Conservation (phyloP, 1,140 invertebrate genomes). For the Megalopta genalis region DNA sequence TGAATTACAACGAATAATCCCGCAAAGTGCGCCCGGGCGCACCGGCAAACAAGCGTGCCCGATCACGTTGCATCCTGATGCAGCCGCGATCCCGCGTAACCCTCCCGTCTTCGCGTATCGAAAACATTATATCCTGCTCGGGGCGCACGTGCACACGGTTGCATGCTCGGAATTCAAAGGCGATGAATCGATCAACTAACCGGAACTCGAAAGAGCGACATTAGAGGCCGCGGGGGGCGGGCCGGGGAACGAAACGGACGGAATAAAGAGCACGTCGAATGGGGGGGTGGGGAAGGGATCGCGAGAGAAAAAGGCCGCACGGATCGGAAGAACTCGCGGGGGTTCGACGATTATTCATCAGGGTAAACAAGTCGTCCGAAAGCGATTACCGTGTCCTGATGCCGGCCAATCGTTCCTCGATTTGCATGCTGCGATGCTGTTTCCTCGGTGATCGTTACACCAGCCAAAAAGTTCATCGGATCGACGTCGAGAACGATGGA, state of each 20-base stretch:
- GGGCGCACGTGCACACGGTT: constrained; percentile 4
- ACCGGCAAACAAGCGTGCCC: constrained; percentile 14
- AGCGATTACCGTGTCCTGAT: constrained; percentile 51
- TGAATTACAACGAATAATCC: not conserved
- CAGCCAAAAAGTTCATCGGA: no score
- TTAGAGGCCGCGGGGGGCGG: not conserved
- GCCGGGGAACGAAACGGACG: not conserved
- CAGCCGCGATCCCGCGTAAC: constrained; percentile 3
- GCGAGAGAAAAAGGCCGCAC: not conserved
- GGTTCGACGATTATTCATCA: constrained; percentile 49
- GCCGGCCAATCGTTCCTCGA: constrained; percentile 39
- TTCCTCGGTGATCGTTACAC: not conserved
- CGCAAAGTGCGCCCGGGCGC: not conserved
- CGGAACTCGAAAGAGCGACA: constrained; percentile 13
- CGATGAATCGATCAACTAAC: constrained; percentile 28
- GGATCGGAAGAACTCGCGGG: not conserved
- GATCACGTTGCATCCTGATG: constrained; percentile 28
- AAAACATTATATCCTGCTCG: constrained; percentile 31
- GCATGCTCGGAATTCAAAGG: constrained; percentile 38
- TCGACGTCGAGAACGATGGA: no score
- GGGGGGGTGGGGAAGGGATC: not conserved
- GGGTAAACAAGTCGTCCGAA: constrained; percentile 62
- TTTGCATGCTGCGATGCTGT: not conserved
- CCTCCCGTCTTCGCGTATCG: constrained; percentile 13
- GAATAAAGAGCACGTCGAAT: not conserved